Base-by-base conservation (phyloP, 2,797 vertebrate genomes). In the Pseudochromis fuscus region DNA sequence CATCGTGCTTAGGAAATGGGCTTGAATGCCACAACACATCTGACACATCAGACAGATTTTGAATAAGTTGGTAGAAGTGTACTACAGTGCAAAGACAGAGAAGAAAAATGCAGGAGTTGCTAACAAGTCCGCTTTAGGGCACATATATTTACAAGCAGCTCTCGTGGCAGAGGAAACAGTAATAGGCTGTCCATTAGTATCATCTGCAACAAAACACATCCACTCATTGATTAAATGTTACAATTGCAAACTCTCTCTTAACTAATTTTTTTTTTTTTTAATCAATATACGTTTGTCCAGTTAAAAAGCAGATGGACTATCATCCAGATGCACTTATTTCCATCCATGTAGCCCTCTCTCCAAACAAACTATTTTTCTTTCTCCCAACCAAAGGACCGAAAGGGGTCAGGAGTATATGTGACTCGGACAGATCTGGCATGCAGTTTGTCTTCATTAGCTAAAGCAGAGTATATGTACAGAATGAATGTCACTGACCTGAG, bases 401-500 rank as follows among this genome's bases (percentile, higher is more conserved):
- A 72, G 48, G 50, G 71, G 75, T 81, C 72, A 66, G 46, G 37
- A 45, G 66, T 70, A 18, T 24, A 19, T 67, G 53, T 61, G 72
- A 75, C 50, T 60, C 37, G 63, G 56, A 79, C 66, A 85, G 73
- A 78, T 71, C 77, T 75, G 76, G 75, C 87, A 92, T 90, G 91
- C 90, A 90, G 74, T 85, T 80, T 59, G 57, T 88, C 77, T 89
- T 91, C 71, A 84, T 92, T 87, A 91, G 83, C 89, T 89, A 79
- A 77, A 90, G 87, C 87, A 91, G 62, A 90, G 83, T 74, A 84
- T 72, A 88, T 83, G 90, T 94, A 96, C 94, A 93, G 87, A 96
- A 96, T 96, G 92, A 94, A 94, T 89, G 91, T 87, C 94, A 98
- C 96, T 97, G 95, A 98, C 97, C 97, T 98, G 96, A 96, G 97